These are phyloP conservation scores for Drosophila takahashii DNA, from an alignment of 1,140 invertebrate species.

Conservation along the genomic window DNA sequence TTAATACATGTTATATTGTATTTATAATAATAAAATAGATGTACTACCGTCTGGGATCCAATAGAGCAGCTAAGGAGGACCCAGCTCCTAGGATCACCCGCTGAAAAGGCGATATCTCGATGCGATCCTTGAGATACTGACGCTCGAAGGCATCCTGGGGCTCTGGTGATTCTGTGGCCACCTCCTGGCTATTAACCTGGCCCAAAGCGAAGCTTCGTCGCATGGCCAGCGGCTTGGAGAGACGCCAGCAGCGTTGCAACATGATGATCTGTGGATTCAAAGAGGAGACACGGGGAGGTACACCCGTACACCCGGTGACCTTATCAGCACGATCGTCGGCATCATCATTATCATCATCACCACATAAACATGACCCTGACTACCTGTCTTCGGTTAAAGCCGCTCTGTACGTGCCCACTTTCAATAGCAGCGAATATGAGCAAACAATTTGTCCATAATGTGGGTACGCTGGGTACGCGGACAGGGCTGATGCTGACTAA, in stretches of 20 bases:
- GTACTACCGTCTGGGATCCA: constrained; percentile 87
- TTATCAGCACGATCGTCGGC: constrained; percentile 51
- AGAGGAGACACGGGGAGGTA: constrained; percentile 29
- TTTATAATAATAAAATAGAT: not conserved
- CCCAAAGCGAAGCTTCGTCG: constrained; percentile 9
- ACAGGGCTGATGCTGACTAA: constrained; percentile 31
- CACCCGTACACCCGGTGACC: constrained; percentile 37
- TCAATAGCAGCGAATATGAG: constrained; percentile 44
- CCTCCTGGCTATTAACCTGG: constrained; percentile 15
- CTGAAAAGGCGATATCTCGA: constrained; percentile 91
- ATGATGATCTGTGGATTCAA: constrained; percentile 54
- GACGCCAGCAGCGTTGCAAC: constrained; percentile 55
- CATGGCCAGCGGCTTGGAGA: constrained; percentile 29
- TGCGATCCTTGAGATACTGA: constrained; percentile 87
- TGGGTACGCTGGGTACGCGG: constrained; percentile 30
- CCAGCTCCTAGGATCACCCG: constrained; percentile 91
- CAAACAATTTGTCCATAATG: constrained; percentile 75
- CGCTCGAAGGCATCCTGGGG: constrained; percentile 63
- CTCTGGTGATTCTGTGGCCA: constrained; percentile 31
- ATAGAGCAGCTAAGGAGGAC: constrained; percentile 90
- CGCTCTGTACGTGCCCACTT: constrained; percentile 48
- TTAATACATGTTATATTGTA: too few species aligned
- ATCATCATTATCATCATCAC: constrained; percentile 35
- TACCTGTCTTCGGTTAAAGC: constrained; percentile 48
- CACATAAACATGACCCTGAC: constrained; percentile 64